Percentiles rank a stretch among this genome's conserved stretches.
Evolutionary conservation across 2,113 vertebrate species (phyloP).

Genomic region (Gracilinanus agilis): DNA sequence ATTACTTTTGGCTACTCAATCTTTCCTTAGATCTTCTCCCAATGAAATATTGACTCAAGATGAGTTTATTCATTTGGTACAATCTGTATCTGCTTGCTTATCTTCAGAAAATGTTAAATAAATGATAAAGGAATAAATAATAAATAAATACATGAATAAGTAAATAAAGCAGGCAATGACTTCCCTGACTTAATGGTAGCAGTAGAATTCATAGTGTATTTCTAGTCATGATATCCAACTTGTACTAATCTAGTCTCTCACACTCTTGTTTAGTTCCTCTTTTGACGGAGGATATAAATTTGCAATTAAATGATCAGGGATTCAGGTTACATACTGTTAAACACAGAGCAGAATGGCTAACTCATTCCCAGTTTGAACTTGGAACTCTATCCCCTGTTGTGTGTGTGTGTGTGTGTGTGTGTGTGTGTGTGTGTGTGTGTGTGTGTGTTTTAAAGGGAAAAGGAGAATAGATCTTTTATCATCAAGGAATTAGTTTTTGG

Average conservation of each 20-base stretch:
- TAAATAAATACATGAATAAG: neutral
- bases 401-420: neutral
- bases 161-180: neutral
- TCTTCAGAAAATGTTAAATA: slow-evolving; percentile 21
- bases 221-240: neutral
- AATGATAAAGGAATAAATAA: neutral
- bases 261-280: neutral
- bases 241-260: neutral
- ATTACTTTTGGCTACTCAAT: neutral
- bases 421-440: no score
- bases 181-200: neutral
- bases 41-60: slow-evolving; percentile 2
- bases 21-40: slow-evolving; percentile 33
- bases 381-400: neutral
- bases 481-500: neutral
- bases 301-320: neutral
- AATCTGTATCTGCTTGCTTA: neutral
- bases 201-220: neutral
- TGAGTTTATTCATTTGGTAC: slow-evolving; percentile 7
- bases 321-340: neutral
- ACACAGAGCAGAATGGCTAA: neutral
- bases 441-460: slow-evolving; percentile 21
- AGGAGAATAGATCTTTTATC: slow-evolving; percentile 30
- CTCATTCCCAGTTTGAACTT: neutral
- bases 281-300: neutral